Percentiles rank a stretch among this genome's conserved stretches.
These are phyloP conservation scores for Artemisiospiza belli DNA, from an alignment of 2,113 vertebrate genomes.

Conservation along the genomic window DNA sequence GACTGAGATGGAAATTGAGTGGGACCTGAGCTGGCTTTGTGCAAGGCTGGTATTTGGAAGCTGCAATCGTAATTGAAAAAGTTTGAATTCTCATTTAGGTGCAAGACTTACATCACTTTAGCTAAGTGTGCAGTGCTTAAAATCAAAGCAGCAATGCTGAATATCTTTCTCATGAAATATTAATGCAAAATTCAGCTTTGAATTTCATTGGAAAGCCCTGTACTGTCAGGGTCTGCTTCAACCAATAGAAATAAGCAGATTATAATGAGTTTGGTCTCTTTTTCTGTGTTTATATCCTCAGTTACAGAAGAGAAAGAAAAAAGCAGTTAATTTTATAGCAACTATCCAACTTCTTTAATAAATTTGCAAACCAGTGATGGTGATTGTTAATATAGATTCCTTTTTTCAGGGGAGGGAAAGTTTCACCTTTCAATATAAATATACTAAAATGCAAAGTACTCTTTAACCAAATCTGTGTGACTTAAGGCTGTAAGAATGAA, in stretches of 20 bases:
- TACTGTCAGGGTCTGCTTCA: neutral
- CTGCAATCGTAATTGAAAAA: neutral
- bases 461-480: neutral
- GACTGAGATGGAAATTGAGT: neutral
- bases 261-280: neutral
- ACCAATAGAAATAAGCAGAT: neutral
- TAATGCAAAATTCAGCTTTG: neutral
- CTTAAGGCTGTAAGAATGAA: neutral
- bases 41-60: neutral
- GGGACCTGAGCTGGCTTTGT: neutral
- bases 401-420: rapidly evolving
- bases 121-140: neutral
- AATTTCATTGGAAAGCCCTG: neutral
- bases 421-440: neutral
- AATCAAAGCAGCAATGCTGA: neutral
- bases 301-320: neutral
- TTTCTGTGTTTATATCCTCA: neutral
- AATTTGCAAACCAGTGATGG: neutral
- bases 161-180: neutral
- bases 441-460: neutral
- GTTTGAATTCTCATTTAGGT: neutral
- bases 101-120: neutral
- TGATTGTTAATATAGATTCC: neutral
- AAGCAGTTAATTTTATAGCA: neutral
- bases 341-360: neutral